Evolutionary conservation across 2,113 vertebrate species (phyloP).

Genomic region (Cathartes aura): DNA sequence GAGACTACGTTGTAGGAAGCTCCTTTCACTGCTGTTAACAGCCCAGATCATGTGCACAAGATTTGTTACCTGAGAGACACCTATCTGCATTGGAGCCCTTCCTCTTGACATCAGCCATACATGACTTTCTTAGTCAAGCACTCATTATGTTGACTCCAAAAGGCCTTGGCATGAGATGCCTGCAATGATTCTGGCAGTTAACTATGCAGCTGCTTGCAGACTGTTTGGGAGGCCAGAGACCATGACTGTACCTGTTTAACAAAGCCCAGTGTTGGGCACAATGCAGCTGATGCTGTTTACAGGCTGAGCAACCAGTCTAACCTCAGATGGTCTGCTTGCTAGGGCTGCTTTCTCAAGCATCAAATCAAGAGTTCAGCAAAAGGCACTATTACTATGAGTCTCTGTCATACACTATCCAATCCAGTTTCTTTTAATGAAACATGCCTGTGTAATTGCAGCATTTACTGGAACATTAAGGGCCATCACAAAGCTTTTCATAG

Average conservation of each 20-base stretch:
- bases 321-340: not conserved
- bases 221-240: not conserved
- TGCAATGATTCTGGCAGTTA: not conserved
- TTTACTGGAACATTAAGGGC: not conserved
- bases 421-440: not conserved
- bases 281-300: not conserved
- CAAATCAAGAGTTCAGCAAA: not conserved
- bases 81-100: not conserved
- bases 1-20: not conserved
- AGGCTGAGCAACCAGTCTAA: not conserved
- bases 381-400: not conserved
- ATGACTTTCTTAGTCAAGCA: not conserved
- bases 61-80: too few species aligned
- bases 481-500: not conserved
- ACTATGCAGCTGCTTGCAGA: not conserved
- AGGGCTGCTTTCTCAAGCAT: not conserved
- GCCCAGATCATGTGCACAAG: not conserved
- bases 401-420: not conserved
- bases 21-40: not conserved
- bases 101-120: not conserved
- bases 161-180: not conserved
- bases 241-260: not conserved
- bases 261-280: not conserved
- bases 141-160: not conserved
- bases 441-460: not conserved